Percentiles rank a stretch among this genome's conserved stretches.
These are phyloP conservation scores for Euphydryas editha DNA, from an alignment of 2,888 invertebrate species.

Conservation along the genomic window DNA sequence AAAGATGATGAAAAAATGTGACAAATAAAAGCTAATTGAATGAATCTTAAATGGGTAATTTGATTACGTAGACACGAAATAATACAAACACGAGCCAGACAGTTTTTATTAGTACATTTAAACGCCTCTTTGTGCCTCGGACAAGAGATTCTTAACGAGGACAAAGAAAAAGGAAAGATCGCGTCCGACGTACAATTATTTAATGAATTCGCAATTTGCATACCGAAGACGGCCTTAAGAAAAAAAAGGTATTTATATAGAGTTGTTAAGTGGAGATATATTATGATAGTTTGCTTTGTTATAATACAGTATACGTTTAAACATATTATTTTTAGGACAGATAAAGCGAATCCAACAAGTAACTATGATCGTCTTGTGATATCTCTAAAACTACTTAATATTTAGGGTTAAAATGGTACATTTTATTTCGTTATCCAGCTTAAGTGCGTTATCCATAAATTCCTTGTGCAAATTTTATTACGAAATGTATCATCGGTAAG, in stretches of 20 bases:
- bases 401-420: too few species aligned
- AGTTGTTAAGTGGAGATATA: constrained; percentile 42
- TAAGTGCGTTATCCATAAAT: too few species aligned
- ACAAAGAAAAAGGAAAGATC: constrained; percentile 63
- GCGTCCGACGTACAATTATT: constrained; percentile 72
- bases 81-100: constrained; percentile 37
- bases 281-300: neutral
- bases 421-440: too few species aligned
- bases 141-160: constrained; percentile 71
- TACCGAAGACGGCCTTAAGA: constrained; percentile 68
- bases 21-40: constrained; percentile 30
- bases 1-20: constrained; percentile 1
- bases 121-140: constrained; percentile 58
- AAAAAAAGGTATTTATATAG: constrained; percentile 56
- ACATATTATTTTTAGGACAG: neutral
- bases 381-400: too few species aligned
- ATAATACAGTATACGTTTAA: neutral
- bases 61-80: constrained; percentile 30
- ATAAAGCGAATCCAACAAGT: too few species aligned
- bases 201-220: constrained; percentile 81
- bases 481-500: too few species aligned
- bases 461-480: too few species aligned
- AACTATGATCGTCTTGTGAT: too few species aligned
- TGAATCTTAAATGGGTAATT: constrained; percentile 27
- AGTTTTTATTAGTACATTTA: constrained; percentile 53